A percentile compares a stretch with the other conserved stretches of the same genome.
phyloP scores from a whole-genome alignment of 2,888 invertebrate genomes.

The Salpingus planirostris region DNA sequence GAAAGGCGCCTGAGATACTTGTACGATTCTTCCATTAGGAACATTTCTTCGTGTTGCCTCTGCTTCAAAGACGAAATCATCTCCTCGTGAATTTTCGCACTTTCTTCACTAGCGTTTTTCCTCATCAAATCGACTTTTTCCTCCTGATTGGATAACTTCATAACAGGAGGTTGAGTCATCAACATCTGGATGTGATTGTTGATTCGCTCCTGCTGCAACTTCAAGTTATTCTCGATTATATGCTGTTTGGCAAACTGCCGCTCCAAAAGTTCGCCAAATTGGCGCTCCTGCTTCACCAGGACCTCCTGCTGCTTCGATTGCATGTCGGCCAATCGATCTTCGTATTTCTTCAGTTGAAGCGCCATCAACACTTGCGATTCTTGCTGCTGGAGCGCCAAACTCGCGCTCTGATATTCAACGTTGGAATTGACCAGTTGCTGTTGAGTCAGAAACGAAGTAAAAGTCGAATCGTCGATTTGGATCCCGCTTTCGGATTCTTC shows the following conservation, averaged over 20 bases:
- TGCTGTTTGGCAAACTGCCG: slow-evolving; percentile 49
- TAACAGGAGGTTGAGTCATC: slow-evolving; percentile 24
- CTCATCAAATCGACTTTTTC: slow-evolving; percentile 36
- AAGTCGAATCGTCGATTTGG: slow-evolving; percentile 9
- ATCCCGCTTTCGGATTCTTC: too few relatives aligned
- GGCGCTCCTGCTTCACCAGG: slow-evolving; percentile 45
- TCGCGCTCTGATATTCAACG: slow-evolving; percentile 47
- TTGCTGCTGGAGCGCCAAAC: slow-evolving; percentile 52
- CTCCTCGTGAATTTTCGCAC: slow-evolving; percentile 28
- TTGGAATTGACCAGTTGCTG: slow-evolving; percentile 33
- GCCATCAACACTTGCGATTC: slow-evolving; percentile 54
- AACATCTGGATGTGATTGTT: slow-evolving; percentile 51
- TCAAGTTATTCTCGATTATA: slow-evolving; percentile 50
- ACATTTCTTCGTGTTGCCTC: slow-evolving; percentile 53
- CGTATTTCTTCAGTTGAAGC: slow-evolving; percentile 54
- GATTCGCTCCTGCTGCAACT: slow-evolving; percentile 53
- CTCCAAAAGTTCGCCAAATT: slow-evolving; percentile 46
- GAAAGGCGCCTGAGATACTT: slow-evolving; percentile 38
- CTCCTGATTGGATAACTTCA: slow-evolving; percentile 14
- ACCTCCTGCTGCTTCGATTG: slow-evolving; percentile 51
- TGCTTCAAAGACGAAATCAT: slow-evolving; percentile 46
- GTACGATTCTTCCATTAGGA: slow-evolving; percentile 54
- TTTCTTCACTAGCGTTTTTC: slow-evolving; percentile 23
- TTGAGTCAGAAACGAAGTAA: slow-evolving; percentile 23
- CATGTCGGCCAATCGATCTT: slow-evolving; percentile 50